phyloP scores from a whole-genome alignment of 2,888 invertebrate genomes.

The Noctua fimbriata region DNA sequence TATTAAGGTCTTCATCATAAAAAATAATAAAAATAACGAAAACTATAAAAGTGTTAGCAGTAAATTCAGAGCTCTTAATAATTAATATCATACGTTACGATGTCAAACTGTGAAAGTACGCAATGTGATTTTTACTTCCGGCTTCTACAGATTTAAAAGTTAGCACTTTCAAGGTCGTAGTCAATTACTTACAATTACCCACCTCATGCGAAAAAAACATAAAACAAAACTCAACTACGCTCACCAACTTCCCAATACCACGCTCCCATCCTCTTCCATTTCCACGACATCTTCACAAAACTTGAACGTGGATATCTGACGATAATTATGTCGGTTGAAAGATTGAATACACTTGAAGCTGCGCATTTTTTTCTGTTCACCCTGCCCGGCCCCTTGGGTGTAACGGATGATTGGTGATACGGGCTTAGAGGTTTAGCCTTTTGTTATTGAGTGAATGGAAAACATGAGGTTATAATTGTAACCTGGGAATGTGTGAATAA shows the following conservation, averaged over 20 bases:
- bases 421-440: conserved; percentile 19
- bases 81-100: background rate
- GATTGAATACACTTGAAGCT: conserved; percentile 84
- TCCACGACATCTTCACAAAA: conserved; percentile 48
- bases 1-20: background rate
- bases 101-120: background rate
- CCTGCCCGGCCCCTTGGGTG: conserved; percentile 35
- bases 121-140: background rate
- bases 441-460: conserved; percentile 9
- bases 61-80: background rate
- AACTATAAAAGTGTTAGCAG: background rate
- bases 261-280: conserved; percentile 65
- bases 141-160: background rate
- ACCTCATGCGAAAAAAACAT: background rate
- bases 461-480: background rate
- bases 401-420: conserved; percentile 64
- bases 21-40: background rate
- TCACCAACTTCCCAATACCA: background rate
- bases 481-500: background rate
- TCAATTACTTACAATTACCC: background rate
- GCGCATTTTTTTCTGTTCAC: conserved; percentile 75
- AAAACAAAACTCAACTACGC: background rate
- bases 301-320: conserved; percentile 80
- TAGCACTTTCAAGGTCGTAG: background rate
- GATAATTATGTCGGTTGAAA: conserved; percentile 87